Conservation (phyloP, 2,888 invertebrate genomes). For the Linnaemya vulpina region DNA sequence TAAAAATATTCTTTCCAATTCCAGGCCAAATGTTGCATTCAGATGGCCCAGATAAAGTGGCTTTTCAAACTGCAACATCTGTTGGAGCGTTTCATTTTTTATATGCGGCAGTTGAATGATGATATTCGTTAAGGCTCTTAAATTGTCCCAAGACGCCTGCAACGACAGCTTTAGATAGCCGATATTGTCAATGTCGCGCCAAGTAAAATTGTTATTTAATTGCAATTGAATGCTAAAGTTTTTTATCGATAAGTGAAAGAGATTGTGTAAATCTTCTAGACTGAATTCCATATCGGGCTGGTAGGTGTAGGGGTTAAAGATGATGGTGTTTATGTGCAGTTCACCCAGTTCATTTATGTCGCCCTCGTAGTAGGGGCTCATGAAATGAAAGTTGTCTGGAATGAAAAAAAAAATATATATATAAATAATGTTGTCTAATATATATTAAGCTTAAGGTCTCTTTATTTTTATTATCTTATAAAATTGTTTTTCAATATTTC, state of each 20-base stretch:
- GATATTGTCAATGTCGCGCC: conserved; percentile 44
- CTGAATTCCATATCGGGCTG: conserved; percentile 53
- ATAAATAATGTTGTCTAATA: no score
- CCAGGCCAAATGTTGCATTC: conserved; percentile 61
- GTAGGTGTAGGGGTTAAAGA: conserved; percentile 63
- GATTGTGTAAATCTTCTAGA: conserved; percentile 31
- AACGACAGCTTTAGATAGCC: conserved; percentile 68
- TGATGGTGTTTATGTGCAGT: conserved; percentile 61
- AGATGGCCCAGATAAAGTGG: conserved; percentile 71
- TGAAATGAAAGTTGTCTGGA: conserved; percentile 66
- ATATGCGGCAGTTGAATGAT: conserved; percentile 62
- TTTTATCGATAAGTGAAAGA: conserved; percentile 24
- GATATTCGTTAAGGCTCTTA: conserved; percentile 53
- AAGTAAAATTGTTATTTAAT: conserved; percentile 61
- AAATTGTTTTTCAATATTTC: no score
- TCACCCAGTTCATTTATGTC: conserved; percentile 57
- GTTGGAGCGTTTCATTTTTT: conserved; percentile 21
- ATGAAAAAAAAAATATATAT: background rate
- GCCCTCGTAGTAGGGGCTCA: conserved; percentile 70
- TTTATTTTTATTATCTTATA: no score
- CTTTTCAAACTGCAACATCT: conserved; percentile 72
- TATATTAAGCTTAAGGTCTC: no score
- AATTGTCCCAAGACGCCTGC: conserved; percentile 67
- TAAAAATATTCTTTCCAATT: conserved; percentile 70
- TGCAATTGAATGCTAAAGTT: conserved; percentile 54